Base-by-base conservation (phyloP, 2,888 invertebrate genomes). In the Campoletis raptor region DNA sequence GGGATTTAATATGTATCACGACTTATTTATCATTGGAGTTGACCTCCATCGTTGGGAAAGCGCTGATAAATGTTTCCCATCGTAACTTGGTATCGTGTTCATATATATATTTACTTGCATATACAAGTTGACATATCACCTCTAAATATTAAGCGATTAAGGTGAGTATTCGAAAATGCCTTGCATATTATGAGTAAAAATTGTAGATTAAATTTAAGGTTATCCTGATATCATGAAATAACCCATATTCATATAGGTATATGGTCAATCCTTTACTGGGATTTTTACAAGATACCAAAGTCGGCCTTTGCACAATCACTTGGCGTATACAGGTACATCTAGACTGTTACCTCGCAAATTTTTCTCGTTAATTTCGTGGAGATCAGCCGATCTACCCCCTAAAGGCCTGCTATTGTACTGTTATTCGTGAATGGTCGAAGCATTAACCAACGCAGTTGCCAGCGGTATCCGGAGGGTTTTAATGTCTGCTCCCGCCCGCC, bases 401-500 rank as follows among this genome's bases (percentile, higher is more conserved):
- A 57, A 72, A 66, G 77, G 42, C 66, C 37, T 67, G 73, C 52
- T 67, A 67, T 42, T 24, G 30, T 30, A 69, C 76, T 69, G 78
- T 72, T 80, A 57, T 81, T 79, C 82, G 64, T 80, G 73, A 64
- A 79, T 69, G 79, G 81, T 70, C 70, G 72, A 76, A 82, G 82
- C 79, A 76, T 70, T 76, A 82, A 76, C 78, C 64, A 54, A 45
- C 66, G 9, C 37, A 84, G 84, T 54, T 81, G 80, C 57, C 54
- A 42, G 74, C 66, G 81, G 81, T 54, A 77, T 77, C 79, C 76
- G 66, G 64, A 77, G 83, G 83, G 88, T 89, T 89, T 93, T 93
- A 93, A 93, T 92, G 93, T 90, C 89, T 88, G 91, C 89, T 90
- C 90, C 90, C 88, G 90, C 90, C 90, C 92, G 90, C 92, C 92